Evolutionary conservation across 2,113 vertebrate genomes (phyloP), one percentile per base, ranked within the genome.

Genomic region (Coryphaenoides rupestris): DNA sequence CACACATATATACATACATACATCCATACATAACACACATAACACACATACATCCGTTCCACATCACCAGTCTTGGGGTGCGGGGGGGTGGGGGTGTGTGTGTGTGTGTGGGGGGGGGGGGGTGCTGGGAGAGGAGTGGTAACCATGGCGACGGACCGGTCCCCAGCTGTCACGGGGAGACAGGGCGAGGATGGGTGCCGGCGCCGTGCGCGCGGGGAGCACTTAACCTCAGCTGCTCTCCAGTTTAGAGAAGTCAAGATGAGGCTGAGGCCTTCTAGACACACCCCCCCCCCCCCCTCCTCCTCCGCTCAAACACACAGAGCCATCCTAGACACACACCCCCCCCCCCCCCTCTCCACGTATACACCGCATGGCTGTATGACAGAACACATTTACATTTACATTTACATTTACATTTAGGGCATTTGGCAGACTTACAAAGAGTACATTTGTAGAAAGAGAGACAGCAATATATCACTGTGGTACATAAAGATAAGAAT

Each of bases 191-290:
- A 90, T 88, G 87, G 88, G 87, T 89, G 87, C 85, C 81, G 88
- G 87, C 88, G 87, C 85, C 81, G 83, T 76, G 83, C 88, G 86
- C 81, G 69, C 84, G 69, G 86, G 90, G 88, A 88, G 87, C 89
- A 91, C 87, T 90, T 89, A 91, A 90, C 88, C 87, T 88, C 88
- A 84, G 88, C 83, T 85, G 84, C 88, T 87, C 88, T 84, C 85
- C 87, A 89, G 88, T 85, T 90, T 89, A 91, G 81, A 82, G 84
- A 79, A 91, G 89, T 90, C 88, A 90, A 90, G 90, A 89, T 84
- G 87, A 79, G 85, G 75, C 78, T 82, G 83, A 89, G 77, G 81
- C 85, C 81, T 70, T 58, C 76, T 77, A 83, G 83, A 89, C 79
- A 79, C 84, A 82, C 83, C 84, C 81, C 89, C 89, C 76, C 78